phyloP scores from a whole-genome alignment of 2,797 vertebrate species.

The Amblyopsis hoosieri region DNA sequence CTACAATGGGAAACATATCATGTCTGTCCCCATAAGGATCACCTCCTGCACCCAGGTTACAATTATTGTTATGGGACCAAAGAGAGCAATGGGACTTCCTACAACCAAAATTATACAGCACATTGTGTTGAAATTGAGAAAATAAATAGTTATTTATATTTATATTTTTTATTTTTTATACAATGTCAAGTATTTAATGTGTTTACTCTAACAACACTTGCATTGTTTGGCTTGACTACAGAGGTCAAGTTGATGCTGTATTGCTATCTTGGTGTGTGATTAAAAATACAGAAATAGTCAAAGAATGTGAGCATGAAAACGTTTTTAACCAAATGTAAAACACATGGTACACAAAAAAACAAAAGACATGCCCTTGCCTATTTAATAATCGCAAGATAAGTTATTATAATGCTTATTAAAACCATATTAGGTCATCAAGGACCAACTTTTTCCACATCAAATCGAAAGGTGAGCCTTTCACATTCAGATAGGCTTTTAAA shows the following conservation, averaged over 20 bases:
- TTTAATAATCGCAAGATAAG: slow-evolving; percentile 7
- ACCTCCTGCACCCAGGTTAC: too few species aligned
- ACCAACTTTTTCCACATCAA: slow-evolving; percentile 18
- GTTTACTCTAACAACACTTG: neutral
- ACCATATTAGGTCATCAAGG: slow-evolving; percentile 10
- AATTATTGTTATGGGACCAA: too few species aligned
- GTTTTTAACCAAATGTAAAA: neutral
- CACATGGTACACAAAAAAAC: neutral
- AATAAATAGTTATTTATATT: neutral
- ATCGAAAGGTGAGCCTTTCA: slow-evolving; percentile 12
- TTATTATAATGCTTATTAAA: slow-evolving; percentile 13
- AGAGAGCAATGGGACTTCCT: neutral
- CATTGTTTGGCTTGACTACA: slow-evolving; percentile 9
- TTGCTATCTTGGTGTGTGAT: too few species aligned
- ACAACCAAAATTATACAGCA: neutral
- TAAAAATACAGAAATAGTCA: slow-evolving; percentile 2
- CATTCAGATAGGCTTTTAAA: neutral
- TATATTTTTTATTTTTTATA: neutral
- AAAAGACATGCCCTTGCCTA: neutral
- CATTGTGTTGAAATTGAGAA: neutral
- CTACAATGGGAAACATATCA: too few species aligned
- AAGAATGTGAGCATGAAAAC: neutral
- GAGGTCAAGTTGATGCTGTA: neutral
- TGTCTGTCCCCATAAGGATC: too few species aligned
- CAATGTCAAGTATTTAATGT: neutral